Conservation (phyloP, 92 coral and sea anemone genomes). For the Zoanthus sansibaricus region DNA sequence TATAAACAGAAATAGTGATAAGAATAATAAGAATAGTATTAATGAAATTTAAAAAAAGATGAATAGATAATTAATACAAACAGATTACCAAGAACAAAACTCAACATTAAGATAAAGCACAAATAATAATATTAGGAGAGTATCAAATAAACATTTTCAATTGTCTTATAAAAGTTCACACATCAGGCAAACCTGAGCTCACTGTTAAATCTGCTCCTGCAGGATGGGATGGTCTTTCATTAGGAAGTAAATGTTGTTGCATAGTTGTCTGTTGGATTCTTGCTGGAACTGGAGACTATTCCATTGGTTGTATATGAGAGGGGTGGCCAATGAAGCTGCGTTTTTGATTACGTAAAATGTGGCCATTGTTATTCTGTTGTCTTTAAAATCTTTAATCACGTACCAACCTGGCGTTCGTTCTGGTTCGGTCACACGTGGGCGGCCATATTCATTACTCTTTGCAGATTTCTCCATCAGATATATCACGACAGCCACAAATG, state of each 20-base stretch:
- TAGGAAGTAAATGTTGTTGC: conserved; percentile 3
- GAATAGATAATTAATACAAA: background rate
- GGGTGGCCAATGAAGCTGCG: too few species aligned
- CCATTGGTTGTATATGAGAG: too few species aligned
- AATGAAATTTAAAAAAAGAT: too few species aligned
- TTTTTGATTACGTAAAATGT: too few species aligned
- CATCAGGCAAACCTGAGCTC: conserved; percentile 33
- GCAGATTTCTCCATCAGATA: conserved; percentile 40
- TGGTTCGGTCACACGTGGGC: conserved; percentile 42
- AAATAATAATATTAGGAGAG: background rate
- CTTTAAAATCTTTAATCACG: conserved; percentile 41
- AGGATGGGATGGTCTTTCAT: conserved; percentile 14
- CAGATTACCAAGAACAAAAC: background rate
- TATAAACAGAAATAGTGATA: too few species aligned
- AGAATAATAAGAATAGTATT: too few species aligned
- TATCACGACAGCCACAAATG: too few species aligned
- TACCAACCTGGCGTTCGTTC: conserved; percentile 43
- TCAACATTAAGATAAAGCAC: background rate
- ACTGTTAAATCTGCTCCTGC: conserved; percentile 10
- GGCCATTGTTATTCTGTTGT: too few species aligned
- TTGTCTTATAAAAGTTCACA: conserved; percentile 38
- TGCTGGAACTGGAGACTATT: background rate
- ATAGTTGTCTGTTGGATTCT: background rate
- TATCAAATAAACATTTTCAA: conserved; percentile 42
- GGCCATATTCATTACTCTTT: conserved; percentile 19